A percentile compares a stretch with the other conserved stretches of the same genome.
Evolutionary conservation across 2,113 vertebrate genomes (phyloP).

Genomic region (Acinonyx jubatus): DNA sequence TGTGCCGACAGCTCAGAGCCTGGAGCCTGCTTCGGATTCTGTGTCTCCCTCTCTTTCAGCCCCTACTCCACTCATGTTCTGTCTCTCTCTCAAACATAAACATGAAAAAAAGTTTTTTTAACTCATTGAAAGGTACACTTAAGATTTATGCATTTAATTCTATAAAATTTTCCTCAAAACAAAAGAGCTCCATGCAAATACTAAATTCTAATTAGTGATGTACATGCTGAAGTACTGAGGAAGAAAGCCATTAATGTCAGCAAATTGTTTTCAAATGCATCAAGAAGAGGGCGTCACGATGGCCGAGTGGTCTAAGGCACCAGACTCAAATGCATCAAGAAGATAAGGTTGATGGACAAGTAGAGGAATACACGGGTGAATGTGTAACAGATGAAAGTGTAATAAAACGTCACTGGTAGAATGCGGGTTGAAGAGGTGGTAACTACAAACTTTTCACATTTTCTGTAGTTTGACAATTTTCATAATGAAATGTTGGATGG

Average conservation of each 20-base stretch:
- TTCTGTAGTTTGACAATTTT: neutral
- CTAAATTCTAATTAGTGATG: neutral
- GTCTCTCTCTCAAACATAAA: too few relatives aligned
- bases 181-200: neutral
- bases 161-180: neutral
- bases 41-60: too few relatives aligned
- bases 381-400: neutral
- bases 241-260: neutral
- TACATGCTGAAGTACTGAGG: neutral
- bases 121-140: neutral
- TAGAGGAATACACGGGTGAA: neutral
- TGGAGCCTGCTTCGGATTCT: too few relatives aligned
- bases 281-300: neutral
- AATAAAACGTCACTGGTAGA: neutral
- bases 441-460: neutral
- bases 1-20: too few relatives aligned
- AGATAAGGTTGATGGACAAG: neutral
- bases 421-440: neutral
- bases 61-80: too few relatives aligned
- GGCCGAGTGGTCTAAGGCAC: too few relatives aligned
- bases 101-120: too few relatives aligned
- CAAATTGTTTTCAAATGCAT: neutral
- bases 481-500: neutral
- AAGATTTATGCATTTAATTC: neutral
- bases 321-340: neutral